Conservation (phyloP, 2,797 vertebrate genomes). For the Mycteria americana region DNA sequence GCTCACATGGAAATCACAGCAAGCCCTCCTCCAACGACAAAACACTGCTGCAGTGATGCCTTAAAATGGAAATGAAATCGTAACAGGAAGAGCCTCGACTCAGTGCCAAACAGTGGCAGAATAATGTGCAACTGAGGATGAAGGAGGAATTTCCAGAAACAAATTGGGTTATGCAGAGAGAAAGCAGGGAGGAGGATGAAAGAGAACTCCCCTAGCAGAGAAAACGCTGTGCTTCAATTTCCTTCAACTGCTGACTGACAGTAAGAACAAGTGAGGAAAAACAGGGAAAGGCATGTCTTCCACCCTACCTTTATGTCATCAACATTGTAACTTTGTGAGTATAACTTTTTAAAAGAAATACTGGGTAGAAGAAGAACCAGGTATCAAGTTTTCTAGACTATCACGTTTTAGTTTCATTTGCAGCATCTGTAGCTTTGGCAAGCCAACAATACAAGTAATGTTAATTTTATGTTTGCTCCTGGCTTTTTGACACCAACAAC, state of each 20-base stretch:
- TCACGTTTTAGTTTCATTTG: background rate
- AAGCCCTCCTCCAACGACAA: background rate
- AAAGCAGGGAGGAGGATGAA: background rate
- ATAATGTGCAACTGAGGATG: background rate
- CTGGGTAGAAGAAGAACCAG: background rate
- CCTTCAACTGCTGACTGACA: background rate
- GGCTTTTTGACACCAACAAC: background rate
- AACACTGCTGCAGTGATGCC: background rate
- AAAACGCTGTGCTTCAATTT: background rate
- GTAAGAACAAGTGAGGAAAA: background rate
- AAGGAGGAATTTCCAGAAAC: constrained; percentile 12
- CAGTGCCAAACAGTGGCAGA: background rate
- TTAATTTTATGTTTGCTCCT: background rate
- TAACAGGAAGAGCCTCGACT: background rate
- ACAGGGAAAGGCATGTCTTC: background rate
- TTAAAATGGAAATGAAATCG: constrained; percentile 5
- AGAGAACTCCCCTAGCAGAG: background rate
- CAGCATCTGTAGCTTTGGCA: background rate
- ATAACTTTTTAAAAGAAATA: background rate
- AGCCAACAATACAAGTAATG: background rate
- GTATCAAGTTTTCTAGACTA: background rate
- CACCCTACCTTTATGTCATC: background rate
- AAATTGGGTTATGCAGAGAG: background rate
- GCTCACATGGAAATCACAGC: background rate
- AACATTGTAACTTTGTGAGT: background rate